These are phyloP conservation scores for Rhabdomys pumilio DNA, from an alignment of 2,797 vertebrate genomes.

Conservation along the genomic window DNA sequence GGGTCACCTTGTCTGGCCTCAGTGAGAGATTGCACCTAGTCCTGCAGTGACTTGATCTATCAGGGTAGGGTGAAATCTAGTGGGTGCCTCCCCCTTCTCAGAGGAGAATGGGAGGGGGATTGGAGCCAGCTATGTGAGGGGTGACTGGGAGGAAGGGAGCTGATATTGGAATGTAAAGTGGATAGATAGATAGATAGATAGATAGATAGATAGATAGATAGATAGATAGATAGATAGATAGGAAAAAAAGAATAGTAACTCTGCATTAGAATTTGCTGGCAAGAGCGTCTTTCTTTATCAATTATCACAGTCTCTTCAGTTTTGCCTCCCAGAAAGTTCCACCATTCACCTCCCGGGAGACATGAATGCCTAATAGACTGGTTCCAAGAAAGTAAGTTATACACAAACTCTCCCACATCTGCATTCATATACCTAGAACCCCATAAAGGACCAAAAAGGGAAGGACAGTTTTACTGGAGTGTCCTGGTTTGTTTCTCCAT, in stretches of 20 bases:
- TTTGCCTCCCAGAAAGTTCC: background rate
- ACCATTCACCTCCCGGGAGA: background rate
- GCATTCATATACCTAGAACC: background rate
- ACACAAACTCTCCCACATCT: background rate
- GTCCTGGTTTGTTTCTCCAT: slow-evolving; percentile 56
- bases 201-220: too few species aligned
- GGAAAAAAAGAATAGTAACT: background rate
- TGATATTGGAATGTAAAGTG: background rate
- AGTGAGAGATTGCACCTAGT: background rate
- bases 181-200: background rate
- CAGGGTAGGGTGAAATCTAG: background rate
- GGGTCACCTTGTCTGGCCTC: background rate
- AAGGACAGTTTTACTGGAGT: slow-evolving; percentile 21
- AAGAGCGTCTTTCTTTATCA: background rate
- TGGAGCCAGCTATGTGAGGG: background rate
- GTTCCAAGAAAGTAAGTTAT: background rate
- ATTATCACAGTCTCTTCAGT: background rate
- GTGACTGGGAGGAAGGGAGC: background rate
- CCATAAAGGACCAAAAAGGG: slow-evolving; percentile 32
- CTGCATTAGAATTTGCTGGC: background rate
- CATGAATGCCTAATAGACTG: background rate
- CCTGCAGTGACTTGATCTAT: background rate
- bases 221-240: too few species aligned
- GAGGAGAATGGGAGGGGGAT: background rate
- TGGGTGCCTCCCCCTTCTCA: background rate